phyloP scores from a whole-genome alignment of 2,888 invertebrate species.

The Oegoconia quadripuncta region DNA sequence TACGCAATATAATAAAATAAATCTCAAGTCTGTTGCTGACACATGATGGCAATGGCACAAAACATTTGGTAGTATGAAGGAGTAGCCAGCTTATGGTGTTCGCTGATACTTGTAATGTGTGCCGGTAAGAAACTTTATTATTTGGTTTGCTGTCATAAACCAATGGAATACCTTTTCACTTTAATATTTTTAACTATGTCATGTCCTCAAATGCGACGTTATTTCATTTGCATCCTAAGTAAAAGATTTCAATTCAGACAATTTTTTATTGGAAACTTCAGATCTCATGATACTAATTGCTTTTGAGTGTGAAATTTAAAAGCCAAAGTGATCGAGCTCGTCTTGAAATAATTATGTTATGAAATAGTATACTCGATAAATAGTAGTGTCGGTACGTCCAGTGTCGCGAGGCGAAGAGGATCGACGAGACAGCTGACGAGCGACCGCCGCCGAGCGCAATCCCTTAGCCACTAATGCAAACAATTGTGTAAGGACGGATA shows the following conservation, averaged over 20 bases:
- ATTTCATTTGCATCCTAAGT: constrained; percentile 73
- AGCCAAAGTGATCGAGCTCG: constrained; percentile 36
- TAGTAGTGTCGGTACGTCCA: constrained; percentile 38
- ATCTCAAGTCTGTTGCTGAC: constrained; percentile 39
- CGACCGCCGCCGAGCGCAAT: constrained; percentile 26
- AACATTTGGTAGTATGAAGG: constrained; percentile 57
- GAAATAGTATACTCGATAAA: constrained; percentile 35
- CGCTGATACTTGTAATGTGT: constrained; percentile 55
- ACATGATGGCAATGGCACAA: constrained; percentile 64
- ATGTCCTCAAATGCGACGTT: constrained; percentile 74
- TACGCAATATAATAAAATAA: constrained; percentile 41
- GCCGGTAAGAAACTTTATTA: constrained; percentile 59
- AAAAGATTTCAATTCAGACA: constrained; percentile 48
- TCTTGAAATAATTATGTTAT: constrained; percentile 28
- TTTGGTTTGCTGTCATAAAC: constrained; percentile 66
- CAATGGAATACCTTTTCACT: constrained; percentile 79
- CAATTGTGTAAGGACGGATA: constrained; percentile 80
- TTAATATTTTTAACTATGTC: constrained; percentile 78
- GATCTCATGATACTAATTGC: constrained; percentile 69
- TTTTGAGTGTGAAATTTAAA: constrained; percentile 63
- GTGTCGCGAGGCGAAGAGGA: constrained; percentile 42
- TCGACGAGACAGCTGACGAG: constrained; percentile 33
- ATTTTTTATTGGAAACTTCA: constrained; percentile 67
- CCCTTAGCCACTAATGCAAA: constrained; percentile 64
- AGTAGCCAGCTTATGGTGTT: constrained; percentile 76